phyloP scores from a whole-genome alignment of 2,888 invertebrate genomes.

The Sympetrum striolatum region DNA sequence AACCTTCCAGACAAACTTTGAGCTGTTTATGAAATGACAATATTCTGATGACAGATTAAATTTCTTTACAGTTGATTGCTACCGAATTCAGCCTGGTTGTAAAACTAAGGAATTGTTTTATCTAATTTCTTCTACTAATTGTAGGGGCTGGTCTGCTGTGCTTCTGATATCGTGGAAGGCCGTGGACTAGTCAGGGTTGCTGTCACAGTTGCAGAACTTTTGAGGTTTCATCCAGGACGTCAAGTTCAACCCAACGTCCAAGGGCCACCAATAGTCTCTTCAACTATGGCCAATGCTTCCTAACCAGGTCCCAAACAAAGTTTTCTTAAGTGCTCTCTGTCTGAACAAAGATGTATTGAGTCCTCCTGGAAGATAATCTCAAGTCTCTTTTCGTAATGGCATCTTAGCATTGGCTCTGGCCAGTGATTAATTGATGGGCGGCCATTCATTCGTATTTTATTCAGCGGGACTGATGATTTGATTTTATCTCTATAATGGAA shows the following conservation, averaged over 20 bases:
- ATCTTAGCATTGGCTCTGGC: too few species aligned
- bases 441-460: too few species aligned
- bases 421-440: too few species aligned
- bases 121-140: slow-evolving; percentile 55
- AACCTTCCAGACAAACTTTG: not conserved
- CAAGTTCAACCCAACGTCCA: not conserved
- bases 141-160: slow-evolving; percentile 89
- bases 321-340: not conserved
- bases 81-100: too few species aligned
- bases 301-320: not conserved
- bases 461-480: too few species aligned
- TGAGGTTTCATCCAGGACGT: slow-evolving; percentile 69
- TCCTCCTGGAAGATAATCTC: too few species aligned
- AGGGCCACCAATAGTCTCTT: not conserved
- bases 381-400: too few species aligned
- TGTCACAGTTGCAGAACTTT: slow-evolving; percentile 84
- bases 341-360: not conserved
- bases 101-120: not conserved
- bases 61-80: not conserved
- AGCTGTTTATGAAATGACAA: not conserved
- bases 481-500: too few species aligned
- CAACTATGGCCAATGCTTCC: not conserved
- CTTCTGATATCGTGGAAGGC: slow-evolving; percentile 84
- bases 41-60: not conserved
- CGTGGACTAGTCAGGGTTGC: slow-evolving; percentile 87